Evolutionary conservation across 2,113 vertebrate genomes (phyloP).

Genomic region (Odocoileus virginianus): DNA sequence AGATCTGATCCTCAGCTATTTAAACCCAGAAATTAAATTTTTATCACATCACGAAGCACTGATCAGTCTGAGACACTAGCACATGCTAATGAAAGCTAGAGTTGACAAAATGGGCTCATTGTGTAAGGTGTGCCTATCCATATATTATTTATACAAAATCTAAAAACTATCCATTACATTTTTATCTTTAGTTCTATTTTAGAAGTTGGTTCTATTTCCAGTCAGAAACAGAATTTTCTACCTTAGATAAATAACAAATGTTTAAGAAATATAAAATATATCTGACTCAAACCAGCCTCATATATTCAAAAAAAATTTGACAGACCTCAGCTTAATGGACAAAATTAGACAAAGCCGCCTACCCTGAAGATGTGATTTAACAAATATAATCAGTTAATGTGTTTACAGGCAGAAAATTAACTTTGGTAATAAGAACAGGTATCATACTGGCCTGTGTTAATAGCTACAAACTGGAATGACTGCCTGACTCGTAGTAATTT

Average conservation of each 20-base stretch:
- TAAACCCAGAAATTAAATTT: neutral
- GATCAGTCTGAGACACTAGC: neutral
- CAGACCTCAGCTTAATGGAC: neutral
- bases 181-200: neutral
- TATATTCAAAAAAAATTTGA: neutral
- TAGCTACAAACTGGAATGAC: neutral
- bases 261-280: neutral
- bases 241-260: neutral
- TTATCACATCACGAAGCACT: neutral
- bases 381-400: neutral
- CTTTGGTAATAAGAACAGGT: neutral
- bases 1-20: neutral
- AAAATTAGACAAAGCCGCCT: constrained; percentile 3
- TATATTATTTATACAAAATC: neutral
- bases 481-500: neutral
- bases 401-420: neutral
- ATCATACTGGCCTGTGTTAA: neutral
- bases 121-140: neutral
- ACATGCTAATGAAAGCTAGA: neutral
- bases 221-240: neutral
- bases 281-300: neutral
- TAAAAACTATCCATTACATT: neutral
- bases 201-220: neutral
- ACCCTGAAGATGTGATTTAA: neutral
- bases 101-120: neutral